Base-by-base conservation (phyloP, 2,888 invertebrate species). In the Agrotis exclamationis region DNA sequence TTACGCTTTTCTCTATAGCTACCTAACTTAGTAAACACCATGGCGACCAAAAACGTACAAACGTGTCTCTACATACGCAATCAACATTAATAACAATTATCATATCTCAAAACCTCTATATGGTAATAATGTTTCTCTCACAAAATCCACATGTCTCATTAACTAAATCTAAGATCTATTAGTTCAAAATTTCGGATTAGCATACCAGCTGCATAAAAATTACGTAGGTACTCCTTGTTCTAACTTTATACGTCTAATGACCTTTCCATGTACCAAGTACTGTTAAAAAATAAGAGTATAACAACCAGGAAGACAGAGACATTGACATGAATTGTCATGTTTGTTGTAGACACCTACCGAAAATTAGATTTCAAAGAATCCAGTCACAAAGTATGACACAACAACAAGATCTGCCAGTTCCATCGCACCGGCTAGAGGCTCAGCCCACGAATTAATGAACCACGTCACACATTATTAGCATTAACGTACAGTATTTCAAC, bases 391-490 rank as follows among this genome's bases (percentile, higher is more conserved):
- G 2, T 56, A 33, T 56, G 33, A 28, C n/a, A 33, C 28, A 13
- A 33, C 28, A 54, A n/a, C 33, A 33, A 56, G 56, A 33, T 56
- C 56, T 56, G n/a, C 28, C 6, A 56, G 56, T 56, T 28, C n/a
- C 33, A 56, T 28, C 28, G 28, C 54, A 56, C 33, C 56, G 33
- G 33, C 28, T n/a, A 56, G 28, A 28, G 58, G 70, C 60, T 64
- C 78, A 68, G 56, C 79, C 82, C 74, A 81, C 80, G 67, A 76
- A 79, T 76, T 74, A 80, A 77, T 74, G 73, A 71, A 56, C 28
- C 33, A 33, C 56, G 56, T 56, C 56, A 56, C 56, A 56, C 3
- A n/a, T n/a, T 33, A 33, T 13, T n/a, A 56, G 28, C 3, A 28
- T 33, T 33, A n/a, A 56, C 28, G 3, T 1, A 18, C 5, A 33